Conservation (phyloP, 1,140 invertebrate genomes). For the Lordiphosa clarofinis region DNA sequence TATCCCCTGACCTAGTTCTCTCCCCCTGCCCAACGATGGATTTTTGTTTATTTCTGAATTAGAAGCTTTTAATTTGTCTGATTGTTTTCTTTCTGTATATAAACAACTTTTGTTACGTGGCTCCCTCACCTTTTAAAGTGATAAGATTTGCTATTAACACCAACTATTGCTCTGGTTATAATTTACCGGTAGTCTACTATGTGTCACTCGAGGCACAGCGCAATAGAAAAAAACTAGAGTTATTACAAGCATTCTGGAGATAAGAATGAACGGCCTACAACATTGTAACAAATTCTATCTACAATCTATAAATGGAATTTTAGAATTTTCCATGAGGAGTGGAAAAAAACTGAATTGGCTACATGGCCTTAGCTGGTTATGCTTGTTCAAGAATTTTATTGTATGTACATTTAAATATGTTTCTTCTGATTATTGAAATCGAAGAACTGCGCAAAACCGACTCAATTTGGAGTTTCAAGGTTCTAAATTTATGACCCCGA, state of each 20-base stretch:
- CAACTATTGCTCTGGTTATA: conserved; percentile 11
- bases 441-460: too few species aligned
- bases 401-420: too few species aligned
- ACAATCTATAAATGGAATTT: neutral
- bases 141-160: conserved; percentile 23
- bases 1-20: conserved; percentile 38
- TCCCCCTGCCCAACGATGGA: neutral
- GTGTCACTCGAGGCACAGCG: conserved; percentile 19
- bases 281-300: conserved; percentile 1
- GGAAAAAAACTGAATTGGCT: too few species aligned
- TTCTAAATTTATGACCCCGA: too few species aligned
- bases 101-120: conserved; percentile 25
- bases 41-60: conserved; percentile 21
- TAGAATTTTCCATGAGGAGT: too few species aligned
- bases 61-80: conserved; percentile 39
- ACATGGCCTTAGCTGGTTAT: too few species aligned
- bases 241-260: neutral
- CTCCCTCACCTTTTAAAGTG: conserved; percentile 2
- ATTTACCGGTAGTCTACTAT: conserved; percentile 5
- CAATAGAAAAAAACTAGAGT: conserved; percentile 17
- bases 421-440: too few species aligned
- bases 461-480: too few species aligned
- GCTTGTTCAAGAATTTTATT: too few species aligned
- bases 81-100: conserved; percentile 26
- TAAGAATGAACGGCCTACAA: conserved; percentile 7